Percentiles rank a stretch among this genome's conserved stretches.
phyloP scores from a whole-genome alignment of 2,797 vertebrate species.

The Oophaga sylvatica region DNA sequence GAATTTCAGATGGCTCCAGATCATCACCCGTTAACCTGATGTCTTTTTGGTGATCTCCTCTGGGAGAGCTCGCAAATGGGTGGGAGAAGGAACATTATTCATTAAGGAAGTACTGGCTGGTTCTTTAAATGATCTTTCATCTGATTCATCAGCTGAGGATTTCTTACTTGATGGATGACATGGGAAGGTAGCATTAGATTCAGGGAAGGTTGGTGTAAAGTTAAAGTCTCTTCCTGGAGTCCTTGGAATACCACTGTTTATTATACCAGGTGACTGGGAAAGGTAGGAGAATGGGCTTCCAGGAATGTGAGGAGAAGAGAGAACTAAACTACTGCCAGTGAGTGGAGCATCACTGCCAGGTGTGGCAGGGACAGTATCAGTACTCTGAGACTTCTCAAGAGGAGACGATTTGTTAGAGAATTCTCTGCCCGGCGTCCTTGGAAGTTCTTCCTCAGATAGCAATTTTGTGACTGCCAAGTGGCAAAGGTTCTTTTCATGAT shows the following conservation, averaged over 20 bases:
- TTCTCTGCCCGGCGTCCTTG: conserved; percentile 88
- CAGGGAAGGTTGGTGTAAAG: conserved; percentile 93
- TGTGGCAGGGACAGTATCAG: conserved; percentile 86
- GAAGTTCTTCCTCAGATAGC: conserved; percentile 86
- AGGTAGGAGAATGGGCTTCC: conserved; percentile 96
- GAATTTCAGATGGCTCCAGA: conserved; percentile 65
- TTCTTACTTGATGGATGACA: conserved; percentile 82
- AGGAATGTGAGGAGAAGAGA: conserved; percentile 89
- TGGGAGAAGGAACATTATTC: conserved; percentile 72
- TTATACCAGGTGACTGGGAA: conserved; percentile 88
- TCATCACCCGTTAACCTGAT: conserved; percentile 65
- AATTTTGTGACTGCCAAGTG: conserved; percentile 76
- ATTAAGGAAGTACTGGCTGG: conserved; percentile 76
- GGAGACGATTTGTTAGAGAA: conserved; percentile 79
- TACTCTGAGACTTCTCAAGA: conserved; percentile 89
- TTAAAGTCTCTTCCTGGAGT: conserved; percentile 95
- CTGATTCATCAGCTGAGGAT: conserved; percentile 82
- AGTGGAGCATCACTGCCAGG: conserved; percentile 88
- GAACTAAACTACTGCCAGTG: conserved; percentile 83
- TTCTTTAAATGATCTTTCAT: conserved; percentile 85
- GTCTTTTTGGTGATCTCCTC: conserved; percentile 70
- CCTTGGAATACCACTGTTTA: conserved; percentile 87
- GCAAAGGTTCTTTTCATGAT: conserved; percentile 75
- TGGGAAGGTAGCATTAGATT: conserved; percentile 79
- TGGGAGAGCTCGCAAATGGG: conserved; percentile 70